phyloP scores from a whole-genome alignment of 2,888 invertebrate genomes.

The Erebia palarica region DNA sequence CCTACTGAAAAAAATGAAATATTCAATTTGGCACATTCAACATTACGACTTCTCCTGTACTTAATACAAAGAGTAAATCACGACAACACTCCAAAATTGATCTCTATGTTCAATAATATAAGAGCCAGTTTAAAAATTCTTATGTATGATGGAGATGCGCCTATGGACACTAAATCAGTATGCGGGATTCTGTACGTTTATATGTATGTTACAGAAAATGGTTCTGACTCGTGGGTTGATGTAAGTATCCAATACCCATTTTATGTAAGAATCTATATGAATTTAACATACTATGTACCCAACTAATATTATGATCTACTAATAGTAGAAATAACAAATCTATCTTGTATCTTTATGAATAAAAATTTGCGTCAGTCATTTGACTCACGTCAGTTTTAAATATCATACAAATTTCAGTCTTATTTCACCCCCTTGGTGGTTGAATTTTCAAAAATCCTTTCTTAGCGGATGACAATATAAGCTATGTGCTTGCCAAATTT shows the following conservation, averaged over 20 bases:
- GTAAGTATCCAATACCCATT: slow-evolving; percentile 50
- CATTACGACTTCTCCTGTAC: slow-evolving; percentile 58
- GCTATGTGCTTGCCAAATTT: no score
- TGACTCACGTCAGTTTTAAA: no score
- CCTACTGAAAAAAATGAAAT: slow-evolving; percentile 69
- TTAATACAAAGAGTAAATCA: slow-evolving; percentile 57
- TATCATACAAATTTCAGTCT: no score
- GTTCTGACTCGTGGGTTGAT: slow-evolving; percentile 57
- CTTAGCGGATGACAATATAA: no score
- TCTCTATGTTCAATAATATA: slow-evolving; percentile 45
- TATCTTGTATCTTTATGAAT: no score
- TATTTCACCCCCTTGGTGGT: no score
- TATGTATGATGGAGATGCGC: slow-evolving; percentile 75
- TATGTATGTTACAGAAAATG: slow-evolving; percentile 65
- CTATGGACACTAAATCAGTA: slow-evolving; percentile 86
- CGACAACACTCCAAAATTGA: slow-evolving; percentile 43
- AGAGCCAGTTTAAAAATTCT: slow-evolving; percentile 52
- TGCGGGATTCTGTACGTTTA: slow-evolving; percentile 82
- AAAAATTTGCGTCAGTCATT: no score
- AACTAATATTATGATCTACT: no score
- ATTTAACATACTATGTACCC: no score
- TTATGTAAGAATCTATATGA: not conserved
- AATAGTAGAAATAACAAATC: no score
- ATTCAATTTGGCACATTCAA: slow-evolving; percentile 57
- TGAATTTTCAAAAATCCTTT: no score